A percentile compares a stretch with the other conserved stretches of the same genome.
These are phyloP conservation scores for Heloderma charlesbogerti DNA, from an alignment of 2,113 vertebrate species.

Conservation along the genomic window DNA sequence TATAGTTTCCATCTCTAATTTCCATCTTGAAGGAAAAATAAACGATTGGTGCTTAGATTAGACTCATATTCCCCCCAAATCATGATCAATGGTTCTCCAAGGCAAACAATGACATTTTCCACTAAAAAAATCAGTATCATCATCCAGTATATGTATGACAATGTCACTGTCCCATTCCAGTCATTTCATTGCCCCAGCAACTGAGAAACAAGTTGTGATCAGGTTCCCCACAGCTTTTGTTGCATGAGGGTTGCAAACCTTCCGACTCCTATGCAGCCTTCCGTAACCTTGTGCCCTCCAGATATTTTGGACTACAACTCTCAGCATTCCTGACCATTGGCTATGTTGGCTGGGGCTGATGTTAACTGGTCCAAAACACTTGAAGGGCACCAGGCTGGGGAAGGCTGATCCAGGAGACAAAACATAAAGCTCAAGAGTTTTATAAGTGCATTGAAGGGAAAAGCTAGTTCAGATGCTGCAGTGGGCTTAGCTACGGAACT, in stretches of 20 bases:
- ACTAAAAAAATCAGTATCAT: background rate
- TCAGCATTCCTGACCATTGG: no score
- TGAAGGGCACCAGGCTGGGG: background rate
- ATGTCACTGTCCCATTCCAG: background rate
- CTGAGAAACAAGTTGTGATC: background rate
- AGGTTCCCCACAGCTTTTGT: background rate
- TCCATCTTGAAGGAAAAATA: background rate
- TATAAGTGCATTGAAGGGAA: background rate
- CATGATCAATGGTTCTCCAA: slow-evolving; percentile 32
- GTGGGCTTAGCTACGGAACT: background rate
- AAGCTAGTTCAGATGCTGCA: background rate
- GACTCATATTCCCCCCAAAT: background rate
- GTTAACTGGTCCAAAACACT: no score
- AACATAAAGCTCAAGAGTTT: background rate
- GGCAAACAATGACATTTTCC: background rate
- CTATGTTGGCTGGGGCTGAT: no score
- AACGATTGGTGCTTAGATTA: background rate
- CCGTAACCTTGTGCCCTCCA: no score
- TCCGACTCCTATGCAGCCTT: no score
- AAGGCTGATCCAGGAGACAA: background rate
- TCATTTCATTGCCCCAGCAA: slow-evolving; percentile 30
- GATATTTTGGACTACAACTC: no score
- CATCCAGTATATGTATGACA: background rate
- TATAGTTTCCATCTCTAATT: slow-evolving; percentile 29
- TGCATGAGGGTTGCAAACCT: background rate